Conservation (phyloP, 2,888 invertebrate species). For the Amblyteles armatorius region DNA sequence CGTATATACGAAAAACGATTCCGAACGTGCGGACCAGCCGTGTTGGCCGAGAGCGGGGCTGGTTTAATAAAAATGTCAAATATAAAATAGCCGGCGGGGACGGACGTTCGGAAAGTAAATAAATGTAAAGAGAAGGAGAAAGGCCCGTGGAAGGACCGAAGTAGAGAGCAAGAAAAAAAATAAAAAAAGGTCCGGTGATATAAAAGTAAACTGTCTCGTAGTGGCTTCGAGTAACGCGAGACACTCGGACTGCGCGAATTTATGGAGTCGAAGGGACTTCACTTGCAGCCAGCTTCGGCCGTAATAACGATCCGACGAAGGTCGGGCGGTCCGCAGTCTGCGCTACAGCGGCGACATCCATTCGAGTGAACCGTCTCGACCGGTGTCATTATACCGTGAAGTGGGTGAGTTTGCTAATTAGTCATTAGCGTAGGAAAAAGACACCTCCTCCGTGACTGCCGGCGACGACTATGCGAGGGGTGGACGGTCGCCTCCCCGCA, state of each 20-base stretch:
- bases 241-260: not conserved
- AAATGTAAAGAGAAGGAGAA: constrained; percentile 79
- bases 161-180: constrained; percentile 35
- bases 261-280: not conserved
- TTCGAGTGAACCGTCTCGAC: constrained; percentile 55
- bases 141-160: constrained; percentile 44
- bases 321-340: constrained; percentile 2
- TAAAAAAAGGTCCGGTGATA: constrained; percentile 43
- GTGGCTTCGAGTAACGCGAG: constrained; percentile 29
- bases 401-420: constrained; percentile 84
- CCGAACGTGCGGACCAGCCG: constrained; percentile 60
- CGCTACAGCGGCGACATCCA: not conserved
- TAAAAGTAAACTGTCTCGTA: constrained; percentile 40
- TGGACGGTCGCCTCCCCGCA: not conserved
- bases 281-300: not conserved
- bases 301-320: constrained; percentile 77
- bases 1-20: constrained; percentile 55
- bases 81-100: constrained; percentile 84
- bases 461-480: constrained; percentile 59
- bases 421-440: constrained; percentile 84
- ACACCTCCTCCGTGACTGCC: constrained; percentile 76
- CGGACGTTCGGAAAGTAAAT: constrained; percentile 84
- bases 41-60: constrained; percentile 69
- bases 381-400: constrained; percentile 82
- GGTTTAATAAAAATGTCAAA: constrained; percentile 85